phyloP scores from a whole-genome alignment of 2,113 vertebrate species.

The Phylloscopus whistleri region DNA sequence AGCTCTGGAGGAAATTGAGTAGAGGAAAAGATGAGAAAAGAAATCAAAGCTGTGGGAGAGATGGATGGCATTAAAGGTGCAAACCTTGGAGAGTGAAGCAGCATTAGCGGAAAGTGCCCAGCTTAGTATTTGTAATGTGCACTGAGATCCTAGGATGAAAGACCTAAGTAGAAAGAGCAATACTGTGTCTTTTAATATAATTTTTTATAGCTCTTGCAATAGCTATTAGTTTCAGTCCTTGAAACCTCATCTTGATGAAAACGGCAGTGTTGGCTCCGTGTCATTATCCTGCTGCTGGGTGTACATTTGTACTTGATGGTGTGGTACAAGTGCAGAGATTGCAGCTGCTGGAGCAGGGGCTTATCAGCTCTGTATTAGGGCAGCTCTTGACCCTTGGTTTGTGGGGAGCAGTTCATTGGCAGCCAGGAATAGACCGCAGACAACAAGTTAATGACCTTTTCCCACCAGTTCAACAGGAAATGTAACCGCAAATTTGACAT shows the following conservation, averaged over 20 bases:
- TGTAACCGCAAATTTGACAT: conserved; percentile 1
- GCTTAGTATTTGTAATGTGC: neutral
- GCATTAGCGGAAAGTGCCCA: neutral
- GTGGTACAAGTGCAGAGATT: neutral
- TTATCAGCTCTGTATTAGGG: neutral
- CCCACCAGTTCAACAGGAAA: conserved; percentile 16
- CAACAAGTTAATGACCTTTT: conserved; percentile 50
- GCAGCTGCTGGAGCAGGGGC: neutral
- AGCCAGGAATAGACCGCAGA: neutral
- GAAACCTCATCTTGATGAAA: conserved; percentile 33
- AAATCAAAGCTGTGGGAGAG: neutral
- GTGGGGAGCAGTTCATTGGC: neutral
- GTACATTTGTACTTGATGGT: conserved; percentile 1
- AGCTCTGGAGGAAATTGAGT: neutral
- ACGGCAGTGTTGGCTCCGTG: neutral
- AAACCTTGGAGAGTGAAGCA: neutral
- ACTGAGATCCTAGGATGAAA: neutral
- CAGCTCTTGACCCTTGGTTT: conserved; percentile 30
- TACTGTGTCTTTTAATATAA: conserved; percentile 13
- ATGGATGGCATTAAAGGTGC: neutral
- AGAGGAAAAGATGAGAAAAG: neutral
- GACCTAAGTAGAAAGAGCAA: neutral
- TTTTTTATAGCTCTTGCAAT: conserved; percentile 22
- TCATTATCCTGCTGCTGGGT: neutral
- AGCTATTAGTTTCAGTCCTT: conserved; percentile 40